These are phyloP conservation scores for Numida meleagris DNA, from an alignment of 2,113 vertebrate genomes.

Conservation along the genomic window DNA sequence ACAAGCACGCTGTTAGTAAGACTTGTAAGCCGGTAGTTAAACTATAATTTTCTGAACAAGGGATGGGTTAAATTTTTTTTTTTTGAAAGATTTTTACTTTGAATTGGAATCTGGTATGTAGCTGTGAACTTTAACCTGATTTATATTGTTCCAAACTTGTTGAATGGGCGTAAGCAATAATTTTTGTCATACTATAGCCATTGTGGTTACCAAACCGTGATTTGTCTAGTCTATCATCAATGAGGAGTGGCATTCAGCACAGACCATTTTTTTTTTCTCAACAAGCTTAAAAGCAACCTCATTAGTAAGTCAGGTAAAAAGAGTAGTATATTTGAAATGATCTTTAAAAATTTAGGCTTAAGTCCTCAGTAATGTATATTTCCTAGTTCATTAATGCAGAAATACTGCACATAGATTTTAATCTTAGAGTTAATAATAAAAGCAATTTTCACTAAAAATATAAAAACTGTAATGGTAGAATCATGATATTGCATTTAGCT, in stretches of 20 bases:
- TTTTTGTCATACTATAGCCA: constrained; percentile 28
- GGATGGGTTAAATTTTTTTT: background rate
- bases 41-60: background rate
- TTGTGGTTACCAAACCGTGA: constrained; percentile 12
- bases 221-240: constrained; percentile 58
- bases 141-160: constrained; percentile 20
- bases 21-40: background rate
- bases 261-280: constrained; percentile 62
- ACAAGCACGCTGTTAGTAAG: background rate
- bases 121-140: background rate
- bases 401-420: constrained; percentile 86
- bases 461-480: constrained; percentile 89
- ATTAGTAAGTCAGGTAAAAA: constrained; percentile 79
- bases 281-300: constrained; percentile 76
- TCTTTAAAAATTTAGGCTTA: constrained; percentile 86
- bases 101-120: background rate
- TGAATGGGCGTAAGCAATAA: background rate
- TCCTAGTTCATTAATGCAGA: constrained; percentile 86
- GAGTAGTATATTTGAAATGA: constrained; percentile 80
- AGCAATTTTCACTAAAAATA: constrained; percentile 91
- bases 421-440: constrained; percentile 89
- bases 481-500: constrained; percentile 88
- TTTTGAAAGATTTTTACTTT: background rate
- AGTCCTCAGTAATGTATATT: constrained; percentile 82
- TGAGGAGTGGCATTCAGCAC: constrained; percentile 57